Conservation (phyloP, 2,888 invertebrate genomes). For the Anorthoa munda region DNA sequence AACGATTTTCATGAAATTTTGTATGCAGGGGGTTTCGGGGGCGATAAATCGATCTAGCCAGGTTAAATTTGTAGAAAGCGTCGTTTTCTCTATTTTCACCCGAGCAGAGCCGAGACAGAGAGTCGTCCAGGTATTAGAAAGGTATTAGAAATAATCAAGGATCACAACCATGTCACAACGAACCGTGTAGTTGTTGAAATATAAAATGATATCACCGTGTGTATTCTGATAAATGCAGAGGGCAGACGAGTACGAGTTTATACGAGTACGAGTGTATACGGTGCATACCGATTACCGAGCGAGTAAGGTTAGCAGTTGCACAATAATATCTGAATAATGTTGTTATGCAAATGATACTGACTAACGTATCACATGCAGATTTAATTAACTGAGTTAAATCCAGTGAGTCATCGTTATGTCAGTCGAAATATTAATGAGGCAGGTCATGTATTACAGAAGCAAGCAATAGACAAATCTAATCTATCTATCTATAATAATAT, state of each 20-base stretch:
- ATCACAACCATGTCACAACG: constrained; percentile 6
- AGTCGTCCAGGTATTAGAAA: constrained; percentile 10
- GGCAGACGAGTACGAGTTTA: neutral
- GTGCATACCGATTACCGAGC: constrained; percentile 2
- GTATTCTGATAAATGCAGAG: constrained; percentile 14
- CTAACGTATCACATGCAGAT: neutral
- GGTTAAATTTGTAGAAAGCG: too few species aligned
- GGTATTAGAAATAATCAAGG: constrained; percentile 18
- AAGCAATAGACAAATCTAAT: neutral
- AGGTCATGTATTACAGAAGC: neutral
- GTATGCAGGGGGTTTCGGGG: too few species aligned
- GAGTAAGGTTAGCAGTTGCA: neutral
- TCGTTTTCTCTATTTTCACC: too few species aligned
- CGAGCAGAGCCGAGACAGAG: too few species aligned
- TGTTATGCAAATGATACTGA: neutral
- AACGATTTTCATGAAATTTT: too few species aligned
- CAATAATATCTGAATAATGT: constrained; percentile 7
- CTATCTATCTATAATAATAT: too few species aligned
- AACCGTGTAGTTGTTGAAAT: constrained; percentile 19
- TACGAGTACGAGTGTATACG: neutral
- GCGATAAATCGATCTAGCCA: too few species aligned
- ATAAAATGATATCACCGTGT: constrained; percentile 9
- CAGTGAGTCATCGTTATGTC: neutral
- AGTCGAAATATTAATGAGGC: neutral
- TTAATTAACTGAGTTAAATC: constrained; percentile 3